These are phyloP conservation scores for Caranx ignobilis DNA, from an alignment of 2,113 vertebrate species.

Conservation along the genomic window DNA sequence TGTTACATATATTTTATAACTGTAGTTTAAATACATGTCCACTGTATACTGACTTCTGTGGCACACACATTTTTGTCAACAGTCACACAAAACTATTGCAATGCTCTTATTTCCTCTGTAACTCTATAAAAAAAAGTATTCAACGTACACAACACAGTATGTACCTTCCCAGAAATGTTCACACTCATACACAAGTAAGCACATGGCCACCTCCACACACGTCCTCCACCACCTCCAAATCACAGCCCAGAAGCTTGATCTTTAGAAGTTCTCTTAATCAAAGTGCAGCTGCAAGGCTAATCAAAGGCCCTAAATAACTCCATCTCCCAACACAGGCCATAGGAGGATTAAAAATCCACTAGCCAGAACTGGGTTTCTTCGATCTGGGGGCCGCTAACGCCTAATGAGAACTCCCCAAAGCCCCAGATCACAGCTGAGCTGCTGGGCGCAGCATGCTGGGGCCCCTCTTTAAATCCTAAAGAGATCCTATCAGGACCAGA, in stretches of 20 bases:
- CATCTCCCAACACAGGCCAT: constrained; percentile 93
- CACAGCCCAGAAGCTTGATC: constrained; percentile 83
- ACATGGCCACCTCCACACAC: constrained; percentile 70
- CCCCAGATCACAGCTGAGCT: constrained; percentile 93
- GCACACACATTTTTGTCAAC: background rate
- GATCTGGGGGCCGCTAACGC: constrained; percentile 87
- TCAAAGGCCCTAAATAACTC: constrained; percentile 99
- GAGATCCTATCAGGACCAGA: constrained; percentile 97
- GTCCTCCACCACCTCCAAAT: constrained; percentile 86
- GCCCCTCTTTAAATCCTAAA: constrained; percentile 94
- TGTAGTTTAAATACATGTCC: background rate
- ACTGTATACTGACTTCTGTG: background rate
- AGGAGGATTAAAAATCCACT: constrained; percentile 99
- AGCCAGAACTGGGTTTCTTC: constrained; percentile 94
- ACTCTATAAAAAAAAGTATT: background rate
- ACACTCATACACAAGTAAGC: constrained; percentile 31
- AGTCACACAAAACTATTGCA: background rate
- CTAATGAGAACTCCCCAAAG: constrained; percentile 99
- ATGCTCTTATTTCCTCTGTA: background rate
- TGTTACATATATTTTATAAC: background rate
- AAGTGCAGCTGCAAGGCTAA: constrained; percentile 93
- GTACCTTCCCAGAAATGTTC: background rate
- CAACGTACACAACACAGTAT: background rate
- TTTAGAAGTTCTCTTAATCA: constrained; percentile 98
- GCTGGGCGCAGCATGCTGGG: constrained; percentile 89